These are phyloP conservation scores for Drosophila sp. DNA, from an alignment of 1,140 invertebrate species.

Conservation along the genomic window DNA sequence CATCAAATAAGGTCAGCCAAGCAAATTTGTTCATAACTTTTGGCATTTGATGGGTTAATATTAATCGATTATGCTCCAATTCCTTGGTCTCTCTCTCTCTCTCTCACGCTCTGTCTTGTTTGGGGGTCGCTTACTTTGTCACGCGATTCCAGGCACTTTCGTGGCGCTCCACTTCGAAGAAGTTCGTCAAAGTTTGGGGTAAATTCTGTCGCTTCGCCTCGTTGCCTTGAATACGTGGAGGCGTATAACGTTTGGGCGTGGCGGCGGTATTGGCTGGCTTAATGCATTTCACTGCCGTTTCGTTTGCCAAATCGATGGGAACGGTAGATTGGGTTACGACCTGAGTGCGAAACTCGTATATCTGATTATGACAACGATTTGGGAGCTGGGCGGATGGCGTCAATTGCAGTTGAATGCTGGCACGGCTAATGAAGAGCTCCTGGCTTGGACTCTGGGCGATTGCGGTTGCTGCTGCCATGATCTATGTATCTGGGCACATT, in stretches of 20 bases:
- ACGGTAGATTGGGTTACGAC: constrained; percentile 18
- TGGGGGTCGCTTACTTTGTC: constrained; percentile 42
- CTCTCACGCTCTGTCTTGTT: constrained; percentile 24
- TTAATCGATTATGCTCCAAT: constrained; percentile 52
- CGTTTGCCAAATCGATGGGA: constrained; percentile 7
- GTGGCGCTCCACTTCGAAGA: constrained; percentile 61
- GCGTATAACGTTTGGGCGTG: constrained; percentile 49
- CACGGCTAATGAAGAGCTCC: constrained; percentile 59
- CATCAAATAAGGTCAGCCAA: constrained; percentile 29
- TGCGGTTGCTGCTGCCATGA: constrained; percentile 50
- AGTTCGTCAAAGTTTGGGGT: constrained; percentile 58
- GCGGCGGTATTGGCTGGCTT: constrained; percentile 15
- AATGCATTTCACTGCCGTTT: constrained; percentile 25
- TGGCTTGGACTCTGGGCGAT: constrained; percentile 28
- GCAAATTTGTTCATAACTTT: constrained; percentile 39
- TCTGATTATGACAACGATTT: constrained; percentile 7
- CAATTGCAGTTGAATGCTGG: constrained; percentile 56
- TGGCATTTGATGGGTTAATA: constrained; percentile 64
- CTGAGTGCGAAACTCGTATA: constrained; percentile 72
- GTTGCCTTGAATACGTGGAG: constrained; percentile 57
- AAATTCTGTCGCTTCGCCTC: constrained; percentile 59
- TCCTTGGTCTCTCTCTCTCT: constrained; percentile 7
- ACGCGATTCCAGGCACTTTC: constrained; percentile 70
- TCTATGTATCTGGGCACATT: constrained; percentile 58
- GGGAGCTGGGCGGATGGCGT: constrained; percentile 4